phyloP scores from a whole-genome alignment of 1,140 invertebrate species.

The Brachionus koreanus region DNA sequence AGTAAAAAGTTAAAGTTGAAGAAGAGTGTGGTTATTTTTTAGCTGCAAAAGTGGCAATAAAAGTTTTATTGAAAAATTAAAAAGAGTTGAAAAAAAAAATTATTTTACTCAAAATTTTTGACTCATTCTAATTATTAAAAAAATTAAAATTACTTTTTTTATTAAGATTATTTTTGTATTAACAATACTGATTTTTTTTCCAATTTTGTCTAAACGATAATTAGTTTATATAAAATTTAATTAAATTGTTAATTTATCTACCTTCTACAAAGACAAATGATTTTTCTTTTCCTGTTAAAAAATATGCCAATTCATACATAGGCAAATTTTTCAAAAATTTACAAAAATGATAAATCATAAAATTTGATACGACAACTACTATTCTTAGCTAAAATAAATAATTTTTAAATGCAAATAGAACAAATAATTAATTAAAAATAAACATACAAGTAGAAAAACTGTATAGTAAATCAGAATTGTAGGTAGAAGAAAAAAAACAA shows the following conservation, averaged over 20 bases:
- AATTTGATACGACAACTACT: not conserved
- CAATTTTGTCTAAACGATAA: too few species aligned
- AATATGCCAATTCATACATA: not conserved
- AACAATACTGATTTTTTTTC: too few species aligned
- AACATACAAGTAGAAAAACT: slow-evolving; percentile 75
- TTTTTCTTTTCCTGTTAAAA: not conserved
- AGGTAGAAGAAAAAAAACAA: slow-evolving; percentile 78
- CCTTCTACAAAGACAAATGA: not conserved
- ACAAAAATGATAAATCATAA: not conserved
- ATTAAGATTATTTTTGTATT: too few species aligned
- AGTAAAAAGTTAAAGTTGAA: too few species aligned
- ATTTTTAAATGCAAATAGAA: not conserved
- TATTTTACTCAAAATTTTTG: too few species aligned
- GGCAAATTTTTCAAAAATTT: not conserved
- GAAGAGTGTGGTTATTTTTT: too few species aligned
- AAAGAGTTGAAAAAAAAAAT: too few species aligned
- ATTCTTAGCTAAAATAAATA: not conserved
- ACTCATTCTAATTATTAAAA: too few species aligned
- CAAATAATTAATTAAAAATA: not conserved
- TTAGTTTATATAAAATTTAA: too few species aligned
- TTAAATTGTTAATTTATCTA: not conserved
- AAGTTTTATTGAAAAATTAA: too few species aligned
- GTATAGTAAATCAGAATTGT: slow-evolving; percentile 83
- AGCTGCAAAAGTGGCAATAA: too few species aligned
- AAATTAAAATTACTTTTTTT: too few species aligned